Percentiles rank a stretch among this genome's conserved stretches.
These are phyloP conservation scores for Tenodera sinensis DNA, from an alignment of 2,888 invertebrate genomes.

Conservation along the genomic window DNA sequence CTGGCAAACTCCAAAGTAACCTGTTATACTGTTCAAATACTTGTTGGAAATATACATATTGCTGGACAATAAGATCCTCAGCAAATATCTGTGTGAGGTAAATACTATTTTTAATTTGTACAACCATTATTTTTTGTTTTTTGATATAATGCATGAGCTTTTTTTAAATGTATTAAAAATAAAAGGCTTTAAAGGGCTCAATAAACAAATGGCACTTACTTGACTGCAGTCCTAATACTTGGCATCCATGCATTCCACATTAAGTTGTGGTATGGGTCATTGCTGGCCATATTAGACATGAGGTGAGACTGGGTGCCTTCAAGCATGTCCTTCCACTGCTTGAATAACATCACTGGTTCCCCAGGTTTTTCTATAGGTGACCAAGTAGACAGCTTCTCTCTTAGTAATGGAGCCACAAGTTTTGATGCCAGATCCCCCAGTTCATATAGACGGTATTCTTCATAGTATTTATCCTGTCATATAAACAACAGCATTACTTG, in stretches of 20 bases:
- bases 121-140: no score
- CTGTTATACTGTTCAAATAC: no score
- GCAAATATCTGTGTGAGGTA: no score
- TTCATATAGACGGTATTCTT: constrained; percentile 81
- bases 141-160: no score
- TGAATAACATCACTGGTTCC: constrained; percentile 60
- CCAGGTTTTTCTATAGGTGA: constrained; percentile 68
- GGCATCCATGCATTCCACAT: constrained; percentile 92
- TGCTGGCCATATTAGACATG: constrained; percentile 49
- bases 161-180: no score
- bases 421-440: constrained; percentile 79
- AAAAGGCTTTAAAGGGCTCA: no score
- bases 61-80: no score
- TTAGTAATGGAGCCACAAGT: constrained; percentile 78
- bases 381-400: constrained; percentile 72
- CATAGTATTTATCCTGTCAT: constrained; percentile 58
- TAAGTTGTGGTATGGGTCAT: constrained; percentile 71
- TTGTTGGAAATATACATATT: no score
- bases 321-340: constrained; percentile 68
- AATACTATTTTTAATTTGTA: no score
- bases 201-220: constrained; percentile 52
- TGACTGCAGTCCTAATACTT: constrained; percentile 66
- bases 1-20: no score
- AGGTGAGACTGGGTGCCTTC: constrained; percentile 39
- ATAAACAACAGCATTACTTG: neutral